Evolutionary conservation across 2,888 invertebrate species (phyloP).

Genomic region (Ormyrus rosae): DNA sequence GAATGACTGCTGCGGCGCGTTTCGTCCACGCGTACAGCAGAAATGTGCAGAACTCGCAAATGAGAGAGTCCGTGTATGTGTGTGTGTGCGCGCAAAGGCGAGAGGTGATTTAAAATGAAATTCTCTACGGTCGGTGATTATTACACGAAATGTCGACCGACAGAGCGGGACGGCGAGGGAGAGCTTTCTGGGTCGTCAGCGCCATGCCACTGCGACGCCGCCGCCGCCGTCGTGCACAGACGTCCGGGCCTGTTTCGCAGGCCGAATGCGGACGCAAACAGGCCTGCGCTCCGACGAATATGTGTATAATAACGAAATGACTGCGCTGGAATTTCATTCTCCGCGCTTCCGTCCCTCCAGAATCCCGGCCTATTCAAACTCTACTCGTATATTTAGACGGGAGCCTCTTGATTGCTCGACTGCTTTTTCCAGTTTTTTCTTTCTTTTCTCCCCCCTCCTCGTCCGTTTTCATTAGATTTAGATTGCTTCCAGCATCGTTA

Average conservation of each 20-base stretch:
- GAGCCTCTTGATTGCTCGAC: background rate
- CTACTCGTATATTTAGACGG: background rate
- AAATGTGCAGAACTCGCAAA: no score
- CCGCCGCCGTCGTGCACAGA: no score
- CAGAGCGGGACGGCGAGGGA: background rate
- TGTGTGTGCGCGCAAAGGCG: background rate
- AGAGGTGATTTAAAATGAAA: constrained; percentile 15
- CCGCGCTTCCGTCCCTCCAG: background rate
- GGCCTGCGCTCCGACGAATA: no score
- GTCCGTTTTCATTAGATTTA: background rate
- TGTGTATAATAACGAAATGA: no score
- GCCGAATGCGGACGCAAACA: no score
- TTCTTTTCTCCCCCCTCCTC: background rate
- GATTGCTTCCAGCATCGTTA: background rate
- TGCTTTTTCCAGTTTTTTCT: no score
- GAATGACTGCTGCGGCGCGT: no score
- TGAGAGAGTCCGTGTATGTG: no score
- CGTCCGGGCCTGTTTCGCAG: no score
- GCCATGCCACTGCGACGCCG: no score
- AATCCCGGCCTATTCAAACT: background rate
- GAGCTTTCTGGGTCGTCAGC: no score
- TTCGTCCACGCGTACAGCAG: no score
- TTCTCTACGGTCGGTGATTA: constrained; percentile 18
- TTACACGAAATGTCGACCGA: constrained; percentile 4
- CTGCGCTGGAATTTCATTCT: background rate